These are phyloP conservation scores for Cheilosia impressa DNA, from an alignment of 2,888 invertebrate species.

Conservation along the genomic window DNA sequence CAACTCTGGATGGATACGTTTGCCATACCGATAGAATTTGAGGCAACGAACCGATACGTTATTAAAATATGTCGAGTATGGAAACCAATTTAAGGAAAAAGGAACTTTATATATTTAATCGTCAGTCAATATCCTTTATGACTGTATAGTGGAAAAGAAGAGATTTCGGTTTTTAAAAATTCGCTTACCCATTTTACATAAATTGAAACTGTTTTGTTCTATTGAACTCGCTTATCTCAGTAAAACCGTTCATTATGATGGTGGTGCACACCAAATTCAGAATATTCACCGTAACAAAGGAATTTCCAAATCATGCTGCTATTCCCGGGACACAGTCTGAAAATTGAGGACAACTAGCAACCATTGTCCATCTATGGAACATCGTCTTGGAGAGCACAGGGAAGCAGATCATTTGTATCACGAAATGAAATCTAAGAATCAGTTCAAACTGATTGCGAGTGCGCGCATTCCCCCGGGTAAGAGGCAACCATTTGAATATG, in stretches of 20 bases:
- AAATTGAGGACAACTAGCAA: constrained; percentile 54
- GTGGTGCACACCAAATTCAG: constrained; percentile 45
- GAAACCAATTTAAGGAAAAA: not conserved
- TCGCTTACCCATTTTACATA: not conserved
- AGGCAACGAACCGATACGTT: not conserved
- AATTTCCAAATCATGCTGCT: constrained; percentile 65
- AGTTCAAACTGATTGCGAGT: constrained; percentile 55
- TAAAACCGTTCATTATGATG: not conserved
- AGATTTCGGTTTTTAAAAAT: not conserved
- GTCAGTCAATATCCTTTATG: not conserved
- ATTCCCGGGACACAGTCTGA: constrained; percentile 32
- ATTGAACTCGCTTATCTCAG: not conserved
- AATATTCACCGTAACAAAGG: constrained; percentile 67
- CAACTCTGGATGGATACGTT: not conserved
- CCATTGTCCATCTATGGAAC: constrained; percentile 67
- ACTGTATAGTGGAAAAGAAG: not conserved
- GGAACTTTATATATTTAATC: not conserved
- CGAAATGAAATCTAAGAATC: constrained; percentile 73
- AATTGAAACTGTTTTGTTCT: constrained; percentile 1
- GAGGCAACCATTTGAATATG: constrained; percentile 64
- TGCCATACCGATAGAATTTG: not conserved
- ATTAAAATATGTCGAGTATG: not conserved
- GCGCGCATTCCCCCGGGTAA: constrained; percentile 12
- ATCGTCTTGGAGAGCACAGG: constrained; percentile 38
- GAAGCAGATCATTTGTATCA: constrained; percentile 74